phyloP scores from a whole-genome alignment of 2,797 vertebrate genomes.

The Takifugu ocellatus region DNA sequence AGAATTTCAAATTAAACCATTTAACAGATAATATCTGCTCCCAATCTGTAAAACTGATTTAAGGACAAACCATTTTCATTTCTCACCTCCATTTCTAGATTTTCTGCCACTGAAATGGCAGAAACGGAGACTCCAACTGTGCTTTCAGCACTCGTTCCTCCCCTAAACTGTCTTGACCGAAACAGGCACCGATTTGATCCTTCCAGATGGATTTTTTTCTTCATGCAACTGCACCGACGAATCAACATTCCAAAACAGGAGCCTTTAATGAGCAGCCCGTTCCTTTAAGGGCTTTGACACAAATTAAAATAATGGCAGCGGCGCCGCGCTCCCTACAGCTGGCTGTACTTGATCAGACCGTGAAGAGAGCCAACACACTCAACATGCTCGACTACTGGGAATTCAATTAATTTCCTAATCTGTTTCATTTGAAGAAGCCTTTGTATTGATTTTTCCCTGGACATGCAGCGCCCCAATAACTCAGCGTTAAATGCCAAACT shows the following conservation, averaged over 20 bases:
- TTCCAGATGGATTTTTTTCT: too few relatives aligned
- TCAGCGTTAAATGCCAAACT: slow-evolving; percentile 51
- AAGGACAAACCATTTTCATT: too few relatives aligned
- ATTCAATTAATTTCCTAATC: slow-evolving; percentile 68
- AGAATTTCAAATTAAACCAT: too few relatives aligned
- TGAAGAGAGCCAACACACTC: slow-evolving; percentile 50
- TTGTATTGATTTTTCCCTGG: slow-evolving; percentile 64
- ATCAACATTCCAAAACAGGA: slow-evolving; percentile 15
- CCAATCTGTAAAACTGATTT: too few relatives aligned
- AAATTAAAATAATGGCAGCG: slow-evolving; percentile 57
- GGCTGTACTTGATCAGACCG: slow-evolving; percentile 49
- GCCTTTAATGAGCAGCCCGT: slow-evolving; percentile 39
- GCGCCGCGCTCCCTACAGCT: slow-evolving; percentile 46
- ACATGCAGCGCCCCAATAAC: slow-evolving; percentile 48
- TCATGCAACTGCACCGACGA: slow-evolving; percentile 27
- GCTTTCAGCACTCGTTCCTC: too few relatives aligned
- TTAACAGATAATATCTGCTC: too few relatives aligned
- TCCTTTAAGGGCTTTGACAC: slow-evolving; percentile 42
- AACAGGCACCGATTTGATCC: too few relatives aligned
- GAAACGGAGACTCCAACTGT: too few relatives aligned
- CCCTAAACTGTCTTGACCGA: too few relatives aligned
- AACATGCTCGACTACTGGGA: slow-evolving; percentile 51
- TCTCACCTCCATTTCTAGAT: too few relatives aligned
- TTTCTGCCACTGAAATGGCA: too few relatives aligned
- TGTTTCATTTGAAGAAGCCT: slow-evolving; percentile 65